Percentiles rank a stretch among this genome's conserved stretches.
Conservation (phyloP, 2,113 vertebrate genomes). For the Coturnix japonica region DNA sequence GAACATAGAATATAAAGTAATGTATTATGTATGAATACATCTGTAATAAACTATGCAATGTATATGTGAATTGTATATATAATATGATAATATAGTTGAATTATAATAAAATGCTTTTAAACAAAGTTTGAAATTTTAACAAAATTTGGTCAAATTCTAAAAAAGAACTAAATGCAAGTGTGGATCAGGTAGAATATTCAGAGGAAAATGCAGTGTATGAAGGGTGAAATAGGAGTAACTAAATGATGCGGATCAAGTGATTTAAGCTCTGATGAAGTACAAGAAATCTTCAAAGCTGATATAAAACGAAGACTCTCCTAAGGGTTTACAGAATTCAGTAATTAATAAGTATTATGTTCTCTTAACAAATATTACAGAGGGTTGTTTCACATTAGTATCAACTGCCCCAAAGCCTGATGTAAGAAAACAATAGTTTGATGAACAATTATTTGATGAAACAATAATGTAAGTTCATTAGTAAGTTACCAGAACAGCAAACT, state of each 20-base stretch:
- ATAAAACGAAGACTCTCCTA: not conserved
- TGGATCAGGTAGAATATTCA: not conserved
- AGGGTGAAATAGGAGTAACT: constrained; percentile 58
- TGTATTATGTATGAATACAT: not conserved
- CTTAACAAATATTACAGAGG: not conserved
- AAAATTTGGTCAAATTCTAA: not conserved
- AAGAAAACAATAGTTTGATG: not conserved
- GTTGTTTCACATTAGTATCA: not conserved
- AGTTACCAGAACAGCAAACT: not conserved
- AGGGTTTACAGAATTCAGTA: not conserved
- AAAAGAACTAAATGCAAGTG: not conserved
- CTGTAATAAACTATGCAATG: not conserved
- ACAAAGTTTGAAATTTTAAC: not conserved
- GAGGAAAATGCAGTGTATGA: constrained; percentile 24
- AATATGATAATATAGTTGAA: not conserved
- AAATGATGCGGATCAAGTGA: not conserved
- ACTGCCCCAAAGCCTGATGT: not conserved
- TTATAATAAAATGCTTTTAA: not conserved
- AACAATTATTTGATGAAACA: too few relatives aligned
- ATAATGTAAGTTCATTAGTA: not conserved
- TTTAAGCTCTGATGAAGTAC: constrained; percentile 23
- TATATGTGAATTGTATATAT: not conserved
- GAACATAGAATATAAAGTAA: too few relatives aligned
- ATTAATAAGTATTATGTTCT: not conserved
- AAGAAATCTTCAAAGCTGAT: not conserved